Evolutionary conservation across 2,113 vertebrate species (phyloP), one percentile per base, ranked within the genome.

Genomic region (Nothocercus julius): DNA sequence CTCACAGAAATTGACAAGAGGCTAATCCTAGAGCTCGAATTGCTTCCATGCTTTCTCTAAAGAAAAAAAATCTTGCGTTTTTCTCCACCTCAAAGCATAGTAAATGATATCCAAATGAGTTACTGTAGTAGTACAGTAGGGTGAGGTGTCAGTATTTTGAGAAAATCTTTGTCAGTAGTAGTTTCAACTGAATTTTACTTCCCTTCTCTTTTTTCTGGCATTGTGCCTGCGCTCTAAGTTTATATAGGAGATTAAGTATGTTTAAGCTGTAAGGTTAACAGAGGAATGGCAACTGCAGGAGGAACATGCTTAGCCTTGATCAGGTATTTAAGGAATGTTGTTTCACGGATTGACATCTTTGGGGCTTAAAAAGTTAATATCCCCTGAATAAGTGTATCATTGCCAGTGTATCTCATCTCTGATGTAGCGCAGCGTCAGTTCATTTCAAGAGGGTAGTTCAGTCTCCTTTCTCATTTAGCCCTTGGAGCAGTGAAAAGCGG

Each of bases 371-470:
- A 89, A 54, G 20, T 9, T 62, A 21, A 34, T 21, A 7, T 36
- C 42, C 67, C 13, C 11, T 4, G 42, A 76, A 13, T 54, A 34
- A 21, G 32, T 24, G 6, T 32, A 5, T 63, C 2, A 0, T 38
- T 79, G 74, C 77, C 64, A 69, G 0, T 28, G 7, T 36, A 13
- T 69, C 78, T 82, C 59, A 59, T 7, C 69, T 8, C 2, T 68
- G 61, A n/a, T 67, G 51, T 54, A 68, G 77, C 42, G 24, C 34
- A 68, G 24, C 61, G 32, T 40, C 63, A 59, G 7, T 40, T 94
- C 44, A 64, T 36, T 88, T 88, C 17, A 34, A 56, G 27, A 54
- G 56, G 28, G 11, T 79, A 30, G 30, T 64, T 92, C 56, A 58
- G 27, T 80, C 19, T 91, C 49, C 1, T 0, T 82, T 82, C 3